A percentile compares a stretch with the other conserved stretches of the same genome.
Conservation (phyloP, 1,140 invertebrate species). For the Diachasma alloeum region DNA sequence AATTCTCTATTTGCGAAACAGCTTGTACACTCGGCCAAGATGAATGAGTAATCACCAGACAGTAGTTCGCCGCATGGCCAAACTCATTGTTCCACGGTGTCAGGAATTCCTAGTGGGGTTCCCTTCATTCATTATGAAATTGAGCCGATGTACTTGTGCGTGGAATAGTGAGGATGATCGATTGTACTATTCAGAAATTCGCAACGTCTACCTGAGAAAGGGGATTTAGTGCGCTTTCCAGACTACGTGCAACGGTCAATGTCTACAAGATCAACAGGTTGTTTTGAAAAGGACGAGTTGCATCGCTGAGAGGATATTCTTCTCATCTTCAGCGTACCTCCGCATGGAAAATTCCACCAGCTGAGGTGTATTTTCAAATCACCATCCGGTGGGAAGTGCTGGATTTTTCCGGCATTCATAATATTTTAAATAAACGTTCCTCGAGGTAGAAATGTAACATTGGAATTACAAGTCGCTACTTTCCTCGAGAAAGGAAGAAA, state of each 20-base stretch:
- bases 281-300: slow-evolving; percentile 20
- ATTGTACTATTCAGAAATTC: background rate
- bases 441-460: background rate
- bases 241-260: slow-evolving; percentile 2
- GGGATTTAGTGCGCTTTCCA: background rate
- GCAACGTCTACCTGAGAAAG: background rate
- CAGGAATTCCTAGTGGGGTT: background rate
- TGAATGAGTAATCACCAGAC: background rate
- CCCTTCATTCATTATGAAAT: background rate
- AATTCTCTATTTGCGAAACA: too few relatives aligned
- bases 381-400: too few relatives aligned
- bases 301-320: slow-evolving; percentile 1
- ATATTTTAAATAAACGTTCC: background rate
- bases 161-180: slow-evolving; percentile 7
- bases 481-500: background rate
- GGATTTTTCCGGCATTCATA: background rate
- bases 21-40: background rate
- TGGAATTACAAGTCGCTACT: background rate
- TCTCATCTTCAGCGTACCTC: background rate
- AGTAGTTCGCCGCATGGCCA: background rate
- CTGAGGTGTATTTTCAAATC: too few relatives aligned
- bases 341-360: background rate
- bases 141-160: background rate
- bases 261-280: slow-evolving; percentile 14
- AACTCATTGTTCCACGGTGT: background rate